Base-by-base conservation (phyloP, 2,888 invertebrate species). In the Nipponacmea schrenckii region DNA sequence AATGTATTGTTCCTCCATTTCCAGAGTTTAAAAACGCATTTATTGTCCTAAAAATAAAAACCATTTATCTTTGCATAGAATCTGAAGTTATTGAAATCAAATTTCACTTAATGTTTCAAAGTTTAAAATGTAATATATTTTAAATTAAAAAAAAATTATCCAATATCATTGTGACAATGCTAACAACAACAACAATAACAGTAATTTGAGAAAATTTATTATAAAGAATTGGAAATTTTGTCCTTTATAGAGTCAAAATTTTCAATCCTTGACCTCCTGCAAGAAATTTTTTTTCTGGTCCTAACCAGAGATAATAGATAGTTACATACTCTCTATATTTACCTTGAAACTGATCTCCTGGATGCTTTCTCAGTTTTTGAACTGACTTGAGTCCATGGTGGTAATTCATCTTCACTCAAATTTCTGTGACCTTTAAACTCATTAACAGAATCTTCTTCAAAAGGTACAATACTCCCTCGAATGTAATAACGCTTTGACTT, bases 21-120 rank as follows among this genome's bases (percentile, higher is more conserved):
- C 89, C 89, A 17, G 87, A 85, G 80, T 90, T 90, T 56, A 90
- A 79, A 78, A 89, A 89, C 0, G 83, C 89, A 82, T 88, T 89
- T 1, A 89, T 68, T 15, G 85, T 78, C 69, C 89, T 89, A 77
- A 14, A 84, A 79, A 75, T 67, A 72, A 50, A 63, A 70, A n/a
- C n/a, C n/a, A n/a, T n/a, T n/a, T n/a, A n/a, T n/a, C n/a, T n/a
- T n/a, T n/a, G n/a, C n/a, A n/a, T 4, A 62, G 17, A 14, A n/a
- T 15, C n/a, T 26, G 8, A 56, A 64, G 67, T 15, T 24, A 15
- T 26, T 3, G 5, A 31, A 70, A 1, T 65, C 26, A 44, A 20
- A 46, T 62, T 0, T 62, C 7, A n/a, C n/a, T 14, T n/a, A n/a
- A 45, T 46, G 14, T 17, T n/a, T 56, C 62, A 20, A 20, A 68